phyloP scores from a whole-genome alignment of 2,113 vertebrate species.

The Hippocampus barbouri region DNA sequence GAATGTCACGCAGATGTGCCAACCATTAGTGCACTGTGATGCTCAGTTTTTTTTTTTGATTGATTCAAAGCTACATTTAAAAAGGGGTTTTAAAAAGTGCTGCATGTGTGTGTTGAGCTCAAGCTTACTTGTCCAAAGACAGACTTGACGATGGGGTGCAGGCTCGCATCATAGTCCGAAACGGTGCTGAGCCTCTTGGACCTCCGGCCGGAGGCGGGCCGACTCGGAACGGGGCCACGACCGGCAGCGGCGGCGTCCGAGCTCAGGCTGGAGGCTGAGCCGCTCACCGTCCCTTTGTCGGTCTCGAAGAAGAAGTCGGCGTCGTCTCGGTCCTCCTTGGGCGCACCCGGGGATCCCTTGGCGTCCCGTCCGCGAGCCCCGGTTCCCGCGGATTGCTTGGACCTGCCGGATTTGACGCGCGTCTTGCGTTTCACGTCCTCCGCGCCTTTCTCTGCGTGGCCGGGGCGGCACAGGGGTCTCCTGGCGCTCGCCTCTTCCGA shows the following conservation, averaged over 20 bases:
- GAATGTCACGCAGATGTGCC: neutral
- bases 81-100: neutral
- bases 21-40: neutral
- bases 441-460: constrained; percentile 38
- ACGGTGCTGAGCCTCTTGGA: constrained; percentile 62
- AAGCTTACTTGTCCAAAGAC: constrained; percentile 73
- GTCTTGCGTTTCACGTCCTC: constrained; percentile 51
- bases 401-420: constrained; percentile 51
- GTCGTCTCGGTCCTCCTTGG: constrained; percentile 34
- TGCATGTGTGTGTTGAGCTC: neutral
- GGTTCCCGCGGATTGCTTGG: constrained; percentile 46
- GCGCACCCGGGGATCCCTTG: constrained; percentile 34
- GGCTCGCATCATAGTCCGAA: constrained; percentile 62
- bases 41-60: neutral
- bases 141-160: constrained; percentile 73
- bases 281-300: constrained; percentile 42
- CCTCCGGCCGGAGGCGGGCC: constrained; percentile 47
- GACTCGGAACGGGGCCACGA: constrained; percentile 49
- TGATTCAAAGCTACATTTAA: neutral
- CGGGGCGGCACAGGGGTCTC: constrained; percentile 87
- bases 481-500: constrained; percentile 80
- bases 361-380: constrained; percentile 16
- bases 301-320: constrained; percentile 67
- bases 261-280: constrained; percentile 60
- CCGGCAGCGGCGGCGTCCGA: constrained; percentile 52